Conservation (phyloP, 2,888 invertebrate genomes). For the Nemoura dubitans region DNA sequence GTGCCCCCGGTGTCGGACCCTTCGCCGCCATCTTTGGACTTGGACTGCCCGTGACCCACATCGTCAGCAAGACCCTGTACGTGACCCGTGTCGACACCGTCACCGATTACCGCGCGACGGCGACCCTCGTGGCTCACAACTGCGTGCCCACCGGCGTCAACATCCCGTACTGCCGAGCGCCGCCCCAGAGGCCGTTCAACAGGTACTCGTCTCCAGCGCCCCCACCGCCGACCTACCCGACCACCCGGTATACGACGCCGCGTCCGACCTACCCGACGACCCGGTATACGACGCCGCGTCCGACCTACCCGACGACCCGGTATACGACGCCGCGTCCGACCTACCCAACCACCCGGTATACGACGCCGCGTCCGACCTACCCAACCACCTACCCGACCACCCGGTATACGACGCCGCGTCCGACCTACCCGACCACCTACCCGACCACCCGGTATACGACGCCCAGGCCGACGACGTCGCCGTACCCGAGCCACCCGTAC, state of each 20-base stretch:
- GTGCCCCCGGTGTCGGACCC: neutral
- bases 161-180: slow-evolving; percentile 55
- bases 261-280: neutral
- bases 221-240: neutral
- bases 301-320: neutral
- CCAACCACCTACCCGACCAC: too few species aligned
- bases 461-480: neutral
- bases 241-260: neutral
- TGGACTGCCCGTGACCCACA: slow-evolving; percentile 26
- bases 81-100: slow-evolving; percentile 55
- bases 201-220: neutral
- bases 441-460: neutral
- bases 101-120: slow-evolving; percentile 55
- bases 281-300: neutral
- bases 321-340: neutral
- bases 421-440: neutral
- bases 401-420: neutral
- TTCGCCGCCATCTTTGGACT: slow-evolving; percentile 41
- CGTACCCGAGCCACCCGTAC: slow-evolving; percentile 21
- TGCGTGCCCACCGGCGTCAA: slow-evolving; percentile 57
- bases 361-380: neutral
- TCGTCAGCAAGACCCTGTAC: slow-evolving; percentile 52
- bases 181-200: slow-evolving; percentile 40
- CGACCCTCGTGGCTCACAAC: slow-evolving; percentile 56
- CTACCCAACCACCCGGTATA: too few species aligned